Percentiles rank a stretch among this genome's conserved stretches.
These are phyloP conservation scores for Agapornis canus DNA, from an alignment of 2,797 vertebrate genomes.

Conservation along the genomic window DNA sequence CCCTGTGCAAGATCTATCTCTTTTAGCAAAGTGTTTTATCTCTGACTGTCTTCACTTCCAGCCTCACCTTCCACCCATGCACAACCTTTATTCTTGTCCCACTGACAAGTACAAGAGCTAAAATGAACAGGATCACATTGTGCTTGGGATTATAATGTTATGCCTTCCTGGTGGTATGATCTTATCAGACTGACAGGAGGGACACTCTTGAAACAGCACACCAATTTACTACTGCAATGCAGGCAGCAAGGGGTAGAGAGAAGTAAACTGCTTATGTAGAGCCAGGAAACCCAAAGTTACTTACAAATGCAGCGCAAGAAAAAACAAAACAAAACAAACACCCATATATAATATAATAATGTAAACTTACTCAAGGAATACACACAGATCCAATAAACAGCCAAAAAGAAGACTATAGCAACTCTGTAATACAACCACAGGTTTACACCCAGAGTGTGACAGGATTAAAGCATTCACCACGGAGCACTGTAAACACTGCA, in stretches of 20 bases:
- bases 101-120: slow-evolving; percentile 54
- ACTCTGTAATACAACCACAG: not conserved
- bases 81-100: slow-evolving; percentile 44
- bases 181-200: slow-evolving; percentile 41
- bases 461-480: not conserved
- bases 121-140: slow-evolving; percentile 48
- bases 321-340: not conserved
- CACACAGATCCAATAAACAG: not conserved
- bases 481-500: not conserved
- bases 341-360: not conserved
- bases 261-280: not conserved
- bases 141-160: slow-evolving; percentile 46
- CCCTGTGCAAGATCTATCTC: not conserved
- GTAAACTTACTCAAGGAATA: not conserved
- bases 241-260: not conserved
- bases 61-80: slow-evolving; percentile 7
- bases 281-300: not conserved
- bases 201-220: slow-evolving; percentile 26
- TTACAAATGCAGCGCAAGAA: not conserved
- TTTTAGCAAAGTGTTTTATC: slow-evolving; percentile 33
- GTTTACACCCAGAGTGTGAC: not conserved
- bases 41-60: not conserved
- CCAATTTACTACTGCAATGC: not conserved
- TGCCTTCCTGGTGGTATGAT: slow-evolving; percentile 6
- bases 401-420: not conserved